Conservation (phyloP, 2,113 vertebrate genomes). For the Haemorhous mexicanus region DNA sequence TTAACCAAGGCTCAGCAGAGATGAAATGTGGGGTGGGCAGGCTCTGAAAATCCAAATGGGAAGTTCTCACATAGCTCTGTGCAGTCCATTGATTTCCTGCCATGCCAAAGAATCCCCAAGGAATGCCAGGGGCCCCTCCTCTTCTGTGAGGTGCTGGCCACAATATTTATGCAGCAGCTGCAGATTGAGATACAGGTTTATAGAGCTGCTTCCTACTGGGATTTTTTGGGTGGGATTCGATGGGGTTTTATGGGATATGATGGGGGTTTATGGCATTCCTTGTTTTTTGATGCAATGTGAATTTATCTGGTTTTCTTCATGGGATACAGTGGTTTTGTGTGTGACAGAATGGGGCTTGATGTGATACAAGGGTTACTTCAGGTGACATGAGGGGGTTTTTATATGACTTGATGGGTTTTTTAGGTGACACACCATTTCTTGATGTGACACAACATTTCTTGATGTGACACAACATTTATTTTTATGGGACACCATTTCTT, state of each 20-base stretch:
- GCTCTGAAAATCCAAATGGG: not conserved
- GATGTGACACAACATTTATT: too few relatives aligned
- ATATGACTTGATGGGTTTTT: not conserved
- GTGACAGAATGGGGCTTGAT: not conserved
- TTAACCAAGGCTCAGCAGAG: not conserved
- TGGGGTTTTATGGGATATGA: not conserved
- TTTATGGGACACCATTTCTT: too few relatives aligned
- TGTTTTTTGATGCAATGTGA: too few relatives aligned
- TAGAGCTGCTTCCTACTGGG: accelerated
- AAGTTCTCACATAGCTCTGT: not conserved
- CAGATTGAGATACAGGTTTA: not conserved
- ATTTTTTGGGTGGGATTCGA: accelerated
- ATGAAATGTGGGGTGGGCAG: not conserved
- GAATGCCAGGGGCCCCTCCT: not conserved
- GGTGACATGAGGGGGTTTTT: accelerated
- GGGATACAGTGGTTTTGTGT: not conserved
- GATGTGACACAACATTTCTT: too few relatives aligned
- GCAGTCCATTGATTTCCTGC: not conserved
- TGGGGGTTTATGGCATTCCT: not conserved
- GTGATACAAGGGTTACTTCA: not conserved
- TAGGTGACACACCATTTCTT: not conserved
- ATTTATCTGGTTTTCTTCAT: not conserved
- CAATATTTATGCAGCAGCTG: not conserved
- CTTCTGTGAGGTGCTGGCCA: not conserved
- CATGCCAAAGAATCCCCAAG: not conserved